A percentile compares a stretch with the other conserved stretches of the same genome.
phyloP scores from a whole-genome alignment of 2,113 vertebrate genomes.

The Callospermophilus lateralis region DNA sequence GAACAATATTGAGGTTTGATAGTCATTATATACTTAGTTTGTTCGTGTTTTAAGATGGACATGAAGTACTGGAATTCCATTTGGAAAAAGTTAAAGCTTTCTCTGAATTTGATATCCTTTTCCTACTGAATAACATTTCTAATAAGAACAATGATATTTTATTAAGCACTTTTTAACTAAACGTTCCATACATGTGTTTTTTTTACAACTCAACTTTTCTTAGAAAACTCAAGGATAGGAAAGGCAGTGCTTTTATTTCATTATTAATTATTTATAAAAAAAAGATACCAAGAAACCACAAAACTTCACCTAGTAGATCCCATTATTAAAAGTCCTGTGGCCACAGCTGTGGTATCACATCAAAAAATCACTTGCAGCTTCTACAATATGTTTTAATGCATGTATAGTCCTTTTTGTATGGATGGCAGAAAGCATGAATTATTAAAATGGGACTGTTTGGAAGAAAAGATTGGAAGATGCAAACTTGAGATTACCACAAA shows the following conservation, averaged over 20 bases:
- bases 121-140: not conserved
- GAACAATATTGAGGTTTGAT: not conserved
- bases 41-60: not conserved
- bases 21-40: not conserved
- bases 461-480: not conserved
- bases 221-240: conserved; percentile 3
- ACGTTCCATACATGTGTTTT: not conserved
- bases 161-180: not conserved
- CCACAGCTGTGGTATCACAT: not conserved
- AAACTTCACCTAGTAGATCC: not conserved
- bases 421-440: conserved; percentile 27
- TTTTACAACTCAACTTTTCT: not conserved
- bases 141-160: conserved; percentile 6
- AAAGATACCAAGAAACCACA: conserved; percentile 19
- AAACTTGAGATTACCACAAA: not conserved
- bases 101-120: not conserved
- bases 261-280: conserved; percentile 65
- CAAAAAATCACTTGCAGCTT: not conserved
- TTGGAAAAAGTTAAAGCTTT: not conserved
- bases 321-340: conserved; percentile 41
- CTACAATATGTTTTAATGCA: conserved; percentile 13
- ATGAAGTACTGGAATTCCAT: not conserved
- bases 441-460: not conserved
- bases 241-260: conserved; percentile 26
- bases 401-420: not conserved